Percentiles rank a stretch among this genome's conserved stretches.
phyloP scores from a whole-genome alignment of 2,113 vertebrate genomes.

The Candoia aspera region DNA sequence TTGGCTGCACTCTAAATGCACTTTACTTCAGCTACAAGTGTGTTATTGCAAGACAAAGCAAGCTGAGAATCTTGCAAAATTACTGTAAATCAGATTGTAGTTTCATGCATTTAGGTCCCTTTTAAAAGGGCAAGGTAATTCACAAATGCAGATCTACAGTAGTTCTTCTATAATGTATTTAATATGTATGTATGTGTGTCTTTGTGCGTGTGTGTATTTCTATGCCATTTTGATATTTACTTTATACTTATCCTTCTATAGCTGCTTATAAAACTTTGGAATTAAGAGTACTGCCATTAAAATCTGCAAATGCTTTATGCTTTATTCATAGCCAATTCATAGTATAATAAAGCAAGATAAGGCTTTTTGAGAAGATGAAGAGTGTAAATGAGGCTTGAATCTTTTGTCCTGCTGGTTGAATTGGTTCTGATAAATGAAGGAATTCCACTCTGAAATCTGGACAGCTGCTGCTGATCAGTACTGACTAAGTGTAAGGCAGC shows the following conservation, averaged over 20 bases:
- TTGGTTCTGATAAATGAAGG: neutral
- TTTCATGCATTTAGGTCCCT: neutral
- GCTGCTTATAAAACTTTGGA: neutral
- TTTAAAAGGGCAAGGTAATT: neutral
- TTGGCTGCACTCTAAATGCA: conserved; percentile 25
- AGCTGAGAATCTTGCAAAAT: neutral
- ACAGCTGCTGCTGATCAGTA: neutral
- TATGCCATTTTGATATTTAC: neutral
- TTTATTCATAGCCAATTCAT: neutral
- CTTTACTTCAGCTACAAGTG: neutral
- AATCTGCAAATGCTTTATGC: neutral
- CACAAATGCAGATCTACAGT: neutral
- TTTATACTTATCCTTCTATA: neutral
- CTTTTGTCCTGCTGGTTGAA: neutral
- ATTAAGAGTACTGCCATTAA: neutral
- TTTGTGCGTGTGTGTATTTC: neutral
- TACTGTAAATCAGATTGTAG: neutral
- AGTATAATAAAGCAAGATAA: neutral
- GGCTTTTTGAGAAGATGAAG: neutral
- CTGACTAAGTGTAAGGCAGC: neutral
- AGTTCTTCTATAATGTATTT: neutral
- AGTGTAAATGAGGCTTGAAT: neutral
- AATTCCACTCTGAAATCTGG: neutral
- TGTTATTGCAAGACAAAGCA: neutral
- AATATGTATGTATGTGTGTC: no score